These are phyloP conservation scores for Chaetodon trifasciatus DNA, from an alignment of 2,797 vertebrate genomes.

Conservation along the genomic window DNA sequence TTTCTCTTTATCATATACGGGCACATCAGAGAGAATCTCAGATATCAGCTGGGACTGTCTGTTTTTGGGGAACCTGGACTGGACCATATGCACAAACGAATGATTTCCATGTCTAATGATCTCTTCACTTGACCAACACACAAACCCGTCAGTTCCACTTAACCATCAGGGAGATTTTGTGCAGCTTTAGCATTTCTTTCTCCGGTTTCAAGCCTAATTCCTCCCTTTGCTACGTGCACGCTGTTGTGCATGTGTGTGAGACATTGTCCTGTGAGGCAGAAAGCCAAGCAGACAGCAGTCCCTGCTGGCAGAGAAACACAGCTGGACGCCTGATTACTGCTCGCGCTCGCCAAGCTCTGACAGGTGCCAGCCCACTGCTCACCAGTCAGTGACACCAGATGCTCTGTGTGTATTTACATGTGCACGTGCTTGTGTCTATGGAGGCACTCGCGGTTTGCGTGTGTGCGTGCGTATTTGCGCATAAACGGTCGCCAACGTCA, in stretches of 20 bases:
- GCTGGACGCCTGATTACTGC: slow-evolving; percentile 78
- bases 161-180: neutral
- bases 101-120: neutral
- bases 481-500: slow-evolving; percentile 22
- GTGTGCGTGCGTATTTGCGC: neutral
- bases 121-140: neutral
- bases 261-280: slow-evolving; percentile 71
- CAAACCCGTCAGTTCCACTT: neutral
- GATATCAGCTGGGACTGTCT: neutral
- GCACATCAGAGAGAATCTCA: neutral
- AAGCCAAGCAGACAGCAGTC: slow-evolving; percentile 68
- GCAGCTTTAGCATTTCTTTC: slow-evolving; percentile 4
- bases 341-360: slow-evolving; percentile 69
- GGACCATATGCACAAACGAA: neutral
- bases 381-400: slow-evolving; percentile 76
- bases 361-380: slow-evolving; percentile 81
- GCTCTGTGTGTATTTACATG: slow-evolving; percentile 53
- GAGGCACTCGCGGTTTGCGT: neutral
- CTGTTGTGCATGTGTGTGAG: slow-evolving; percentile 37
- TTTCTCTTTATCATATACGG: neutral
- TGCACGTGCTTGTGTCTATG: slow-evolving; percentile 21
- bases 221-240: neutral
- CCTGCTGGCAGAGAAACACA: slow-evolving; percentile 71
- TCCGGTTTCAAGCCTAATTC: slow-evolving; percentile 11
- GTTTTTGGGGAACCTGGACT: neutral